Conservation (phyloP, 2,113 vertebrate species). For the Phyllostomus hastatus region DNA sequence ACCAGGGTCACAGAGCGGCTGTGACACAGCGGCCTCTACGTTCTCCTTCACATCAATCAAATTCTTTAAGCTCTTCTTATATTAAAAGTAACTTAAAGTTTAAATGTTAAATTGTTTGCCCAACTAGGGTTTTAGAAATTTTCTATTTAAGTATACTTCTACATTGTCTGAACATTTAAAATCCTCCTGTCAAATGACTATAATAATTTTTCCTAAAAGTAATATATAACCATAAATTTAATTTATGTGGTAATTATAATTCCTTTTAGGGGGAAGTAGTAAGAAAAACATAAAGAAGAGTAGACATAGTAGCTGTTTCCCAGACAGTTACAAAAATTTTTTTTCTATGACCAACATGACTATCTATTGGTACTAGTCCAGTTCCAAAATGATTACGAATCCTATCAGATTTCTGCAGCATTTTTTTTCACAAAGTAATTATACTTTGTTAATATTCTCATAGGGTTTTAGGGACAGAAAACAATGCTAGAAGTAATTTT, state of each 20-base stretch:
- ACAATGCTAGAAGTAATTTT: not conserved
- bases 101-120: not conserved
- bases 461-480: not conserved
- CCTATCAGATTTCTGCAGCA: not conserved
- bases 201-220: not conserved
- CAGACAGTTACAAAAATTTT: not conserved
- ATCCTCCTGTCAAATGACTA: not conserved
- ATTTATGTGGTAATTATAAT: not conserved
- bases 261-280: not conserved
- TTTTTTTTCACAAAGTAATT: constrained; percentile 8
- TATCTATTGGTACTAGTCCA: not conserved
- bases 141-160: not conserved
- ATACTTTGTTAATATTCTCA: not conserved
- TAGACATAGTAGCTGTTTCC: not conserved
- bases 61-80: not conserved
- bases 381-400: not conserved
- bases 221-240: not conserved
- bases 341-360: not conserved
- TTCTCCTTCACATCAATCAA: not conserved
- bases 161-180: not conserved
- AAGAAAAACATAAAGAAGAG: not conserved
- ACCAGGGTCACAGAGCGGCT: not conserved
- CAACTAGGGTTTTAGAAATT: not conserved
- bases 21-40: no score
- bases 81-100: not conserved